phyloP scores from a whole-genome alignment of 2,113 vertebrate genomes.

The Oryzias melastigma region DNA sequence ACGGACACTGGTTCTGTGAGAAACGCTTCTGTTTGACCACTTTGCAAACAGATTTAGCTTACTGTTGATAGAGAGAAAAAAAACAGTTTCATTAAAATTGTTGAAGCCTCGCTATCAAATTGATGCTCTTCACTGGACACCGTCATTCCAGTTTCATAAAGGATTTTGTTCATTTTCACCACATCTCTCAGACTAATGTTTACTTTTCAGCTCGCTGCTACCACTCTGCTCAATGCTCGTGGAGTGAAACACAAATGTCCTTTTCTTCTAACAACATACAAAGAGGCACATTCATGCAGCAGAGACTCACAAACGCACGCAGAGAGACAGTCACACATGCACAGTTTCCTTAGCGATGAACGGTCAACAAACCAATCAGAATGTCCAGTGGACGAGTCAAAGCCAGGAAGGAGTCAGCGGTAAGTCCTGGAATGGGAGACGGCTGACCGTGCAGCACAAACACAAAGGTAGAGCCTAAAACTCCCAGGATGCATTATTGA shows the following conservation, averaged over 20 bases:
- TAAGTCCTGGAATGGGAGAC: slow-evolving; percentile 32
- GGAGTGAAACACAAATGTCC: slow-evolving; percentile 69
- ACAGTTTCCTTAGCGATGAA: slow-evolving; percentile 68
- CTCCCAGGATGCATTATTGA: not conserved
- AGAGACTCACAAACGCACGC: slow-evolving; percentile 8
- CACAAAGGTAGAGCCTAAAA: slow-evolving; percentile 12
- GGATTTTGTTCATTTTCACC: not conserved
- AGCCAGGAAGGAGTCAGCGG: slow-evolving; percentile 25
- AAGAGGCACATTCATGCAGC: slow-evolving; percentile 70
- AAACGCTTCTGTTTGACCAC: too few relatives aligned
- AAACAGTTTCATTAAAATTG: too few relatives aligned
- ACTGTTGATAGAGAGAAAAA: too few relatives aligned
- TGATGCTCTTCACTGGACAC: too few relatives aligned
- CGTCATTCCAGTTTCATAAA: too few relatives aligned
- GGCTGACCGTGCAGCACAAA: slow-evolving; percentile 20
- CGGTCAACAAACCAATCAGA: slow-evolving; percentile 57
- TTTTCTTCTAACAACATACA: slow-evolving; percentile 71
- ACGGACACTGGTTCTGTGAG: too few relatives aligned
- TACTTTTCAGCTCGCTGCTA: slow-evolving; percentile 8
- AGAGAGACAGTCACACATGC: slow-evolving; percentile 1
- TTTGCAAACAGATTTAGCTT: too few relatives aligned
- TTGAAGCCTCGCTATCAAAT: too few relatives aligned
- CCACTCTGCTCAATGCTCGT: slow-evolving; percentile 19
- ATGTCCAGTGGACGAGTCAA: slow-evolving; percentile 36
- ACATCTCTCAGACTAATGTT: slow-evolving; percentile 35